Conservation (phyloP, 2,888 invertebrate species). For the Papilio elwesi region DNA sequence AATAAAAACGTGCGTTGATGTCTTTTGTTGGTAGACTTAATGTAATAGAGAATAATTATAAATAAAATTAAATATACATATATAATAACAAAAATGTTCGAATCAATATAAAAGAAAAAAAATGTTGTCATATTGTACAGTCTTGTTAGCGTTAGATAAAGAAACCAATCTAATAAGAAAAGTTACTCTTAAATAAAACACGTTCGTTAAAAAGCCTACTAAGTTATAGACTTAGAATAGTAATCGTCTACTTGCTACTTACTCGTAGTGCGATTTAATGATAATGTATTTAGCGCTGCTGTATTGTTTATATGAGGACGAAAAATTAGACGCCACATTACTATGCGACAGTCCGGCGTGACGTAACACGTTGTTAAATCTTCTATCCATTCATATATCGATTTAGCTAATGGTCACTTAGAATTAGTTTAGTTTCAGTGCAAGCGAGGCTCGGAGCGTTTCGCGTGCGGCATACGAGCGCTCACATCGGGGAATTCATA, state of each 20-base stretch:
- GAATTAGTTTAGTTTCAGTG: slow-evolving; percentile 77
- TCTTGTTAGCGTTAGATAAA: too few species aligned
- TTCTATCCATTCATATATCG: slow-evolving; percentile 70
- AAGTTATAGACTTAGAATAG: too few species aligned
- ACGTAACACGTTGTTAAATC: slow-evolving; percentile 60
- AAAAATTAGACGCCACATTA: slow-evolving; percentile 20
- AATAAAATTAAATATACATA: too few species aligned
- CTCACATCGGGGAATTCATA: slow-evolving; percentile 65
- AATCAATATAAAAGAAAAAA: too few species aligned
- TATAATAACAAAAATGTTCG: too few species aligned
- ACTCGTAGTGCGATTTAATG: neutral
- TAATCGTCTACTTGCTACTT: neutral
- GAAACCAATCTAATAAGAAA: too few species aligned
- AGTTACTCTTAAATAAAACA: neutral
- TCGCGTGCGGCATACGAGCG: slow-evolving; percentile 59
- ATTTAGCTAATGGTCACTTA: slow-evolving; percentile 65
- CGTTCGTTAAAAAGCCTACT: neutral
- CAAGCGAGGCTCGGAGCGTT: slow-evolving; percentile 58
- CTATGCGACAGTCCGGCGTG: slow-evolving; percentile 55
- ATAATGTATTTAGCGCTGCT: slow-evolving; percentile 4
- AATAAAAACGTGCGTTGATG: slow-evolving; percentile 1
- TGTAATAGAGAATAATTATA: neutral
- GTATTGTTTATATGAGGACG: slow-evolving; percentile 19
- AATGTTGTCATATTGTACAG: too few species aligned
- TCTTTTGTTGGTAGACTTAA: slow-evolving; percentile 11